Conservation (phyloP, 2,797 vertebrate genomes). For the Phylloscopus collybita region DNA sequence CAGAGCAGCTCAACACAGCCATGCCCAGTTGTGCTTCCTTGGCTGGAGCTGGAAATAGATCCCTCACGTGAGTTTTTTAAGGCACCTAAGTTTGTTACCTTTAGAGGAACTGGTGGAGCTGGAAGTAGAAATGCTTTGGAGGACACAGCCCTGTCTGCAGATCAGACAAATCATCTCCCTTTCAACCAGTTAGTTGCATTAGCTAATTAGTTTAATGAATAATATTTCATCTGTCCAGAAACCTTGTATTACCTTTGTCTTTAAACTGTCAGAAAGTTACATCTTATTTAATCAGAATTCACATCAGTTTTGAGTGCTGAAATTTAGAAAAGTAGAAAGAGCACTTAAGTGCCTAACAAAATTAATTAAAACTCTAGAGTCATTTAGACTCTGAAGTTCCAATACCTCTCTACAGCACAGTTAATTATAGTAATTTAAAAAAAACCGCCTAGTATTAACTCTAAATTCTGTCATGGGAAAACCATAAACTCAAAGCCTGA, state of each 20-base stretch:
- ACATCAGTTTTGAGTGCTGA: not conserved
- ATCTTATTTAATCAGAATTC: not conserved
- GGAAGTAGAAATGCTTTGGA: not conserved
- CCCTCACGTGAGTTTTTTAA: not conserved
- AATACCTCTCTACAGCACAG: not conserved
- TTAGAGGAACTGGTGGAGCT: not conserved
- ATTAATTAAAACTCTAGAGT: not conserved
- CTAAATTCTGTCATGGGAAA: not conserved
- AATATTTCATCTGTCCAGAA: not conserved
- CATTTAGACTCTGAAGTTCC: not conserved
- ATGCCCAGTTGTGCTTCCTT: not conserved
- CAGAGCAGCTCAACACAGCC: not conserved
- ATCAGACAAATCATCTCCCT: not conserved
- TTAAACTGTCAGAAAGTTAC: not conserved
- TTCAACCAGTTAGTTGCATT: not conserved
- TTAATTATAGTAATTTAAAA: not conserved
- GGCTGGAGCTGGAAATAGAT: not conserved
- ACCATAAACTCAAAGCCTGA: not conserved
- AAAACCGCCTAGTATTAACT: not conserved
- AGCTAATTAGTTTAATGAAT: not conserved
- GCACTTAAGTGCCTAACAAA: not conserved
- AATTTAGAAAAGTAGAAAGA: not conserved
- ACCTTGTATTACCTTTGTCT: not conserved
- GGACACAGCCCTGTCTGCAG: not conserved
- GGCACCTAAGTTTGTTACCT: not conserved